phyloP scores from a whole-genome alignment of 2,797 vertebrate species.

The Siniperca obscura region DNA sequence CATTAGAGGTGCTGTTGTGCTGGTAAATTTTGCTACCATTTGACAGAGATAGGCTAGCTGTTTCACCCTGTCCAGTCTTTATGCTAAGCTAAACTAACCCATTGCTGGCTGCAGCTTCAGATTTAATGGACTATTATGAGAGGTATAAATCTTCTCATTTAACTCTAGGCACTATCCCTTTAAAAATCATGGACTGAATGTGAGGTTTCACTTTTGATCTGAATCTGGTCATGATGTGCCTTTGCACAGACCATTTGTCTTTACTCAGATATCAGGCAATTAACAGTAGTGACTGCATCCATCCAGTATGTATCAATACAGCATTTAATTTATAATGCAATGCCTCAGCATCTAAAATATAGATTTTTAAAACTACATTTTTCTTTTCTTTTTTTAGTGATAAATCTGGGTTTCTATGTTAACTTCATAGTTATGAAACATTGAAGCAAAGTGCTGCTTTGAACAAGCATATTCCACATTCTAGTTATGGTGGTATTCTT shows the following conservation, averaged over 20 bases:
- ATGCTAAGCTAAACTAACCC: neutral
- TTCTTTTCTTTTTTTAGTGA: neutral
- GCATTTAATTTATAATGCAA: neutral
- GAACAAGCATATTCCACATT: neutral
- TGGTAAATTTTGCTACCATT: neutral
- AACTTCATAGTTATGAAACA: slow-evolving; percentile 5
- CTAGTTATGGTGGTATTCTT: neutral
- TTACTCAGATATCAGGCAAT: neutral
- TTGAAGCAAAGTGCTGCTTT: neutral
- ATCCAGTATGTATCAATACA: neutral
- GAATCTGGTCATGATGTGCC: neutral
- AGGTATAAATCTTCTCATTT: neutral
- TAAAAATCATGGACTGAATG: neutral
- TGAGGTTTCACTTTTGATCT: neutral
- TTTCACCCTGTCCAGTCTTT: no score
- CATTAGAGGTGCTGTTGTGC: neutral
- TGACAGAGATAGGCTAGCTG: neutral
- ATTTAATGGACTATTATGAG: neutral
- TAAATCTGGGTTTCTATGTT: neutral
- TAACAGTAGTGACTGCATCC: neutral
- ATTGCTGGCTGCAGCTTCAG: neutral
- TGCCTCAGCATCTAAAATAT: slow-evolving; percentile 4
- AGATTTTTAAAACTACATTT: neutral
- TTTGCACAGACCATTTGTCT: neutral
- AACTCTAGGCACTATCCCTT: neutral